Base-by-base conservation (phyloP, 2,888 invertebrate species). In the Ramazzottius varieornatus region DNA sequence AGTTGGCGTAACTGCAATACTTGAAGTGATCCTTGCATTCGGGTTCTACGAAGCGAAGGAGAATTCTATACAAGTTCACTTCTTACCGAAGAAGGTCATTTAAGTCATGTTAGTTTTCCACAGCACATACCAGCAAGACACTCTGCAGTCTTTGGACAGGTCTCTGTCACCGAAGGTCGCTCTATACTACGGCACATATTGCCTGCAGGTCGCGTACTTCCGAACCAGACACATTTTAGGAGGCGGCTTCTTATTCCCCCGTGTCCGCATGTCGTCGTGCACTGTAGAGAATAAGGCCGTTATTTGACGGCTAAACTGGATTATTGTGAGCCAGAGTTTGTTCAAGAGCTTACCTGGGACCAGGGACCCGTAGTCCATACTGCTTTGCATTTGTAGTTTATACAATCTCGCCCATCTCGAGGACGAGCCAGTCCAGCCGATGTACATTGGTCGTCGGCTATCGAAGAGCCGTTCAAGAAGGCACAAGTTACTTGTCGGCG, bases 151-250 rank as follows among this genome's bases (percentile, higher is more conserved):
- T 85, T 84, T 71, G 81, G 82, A 76, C 92, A 92, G 33, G 82
- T 78, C 74, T 86, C 84, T 78, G 83, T 82, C 46, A 88, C 86
- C 2, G 82, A 78, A 0, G 91, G 91, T 65, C 88, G 80, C 0
- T 82, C 80, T 70, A 85, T 79, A 67, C 84, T 83, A 69, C 83
- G 83, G 76, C 94, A 94, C 24, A 86, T 86, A 68, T 85, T 84
- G 24, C 86, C 89, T 4, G 91, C 91, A 33, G 88, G 83, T 72
- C 82, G 82, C 70, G 83, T 85, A 32, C 84, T 86, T 2, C 85
- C 84, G 71, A 83, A 84, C 94, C 93, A 96, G 68, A 92, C 88
- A 77, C 94, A 94, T 71, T 87, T 86, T 66, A 94, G 79, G 70
- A 86, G 84, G 70, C 94, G 82, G 74, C 89, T 88, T 75, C 88